Evolutionary conservation across 2,797 vertebrate genomes (phyloP).

Genomic region (Coccyzus lansbergi): DNA sequence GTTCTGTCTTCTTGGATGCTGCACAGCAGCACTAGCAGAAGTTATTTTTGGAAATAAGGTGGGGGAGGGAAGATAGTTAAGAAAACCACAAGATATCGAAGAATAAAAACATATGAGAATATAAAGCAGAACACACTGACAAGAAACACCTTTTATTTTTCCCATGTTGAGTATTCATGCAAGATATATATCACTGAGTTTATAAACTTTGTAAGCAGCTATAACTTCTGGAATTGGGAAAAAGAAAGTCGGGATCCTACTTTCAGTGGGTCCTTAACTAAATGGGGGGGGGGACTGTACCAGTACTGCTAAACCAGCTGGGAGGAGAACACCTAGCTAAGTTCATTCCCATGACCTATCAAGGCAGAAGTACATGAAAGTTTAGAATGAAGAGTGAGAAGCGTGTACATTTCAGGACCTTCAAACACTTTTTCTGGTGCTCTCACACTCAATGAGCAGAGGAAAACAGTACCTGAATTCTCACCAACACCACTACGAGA

Average conservation of each 20-base stretch:
- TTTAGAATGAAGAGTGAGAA: not conserved
- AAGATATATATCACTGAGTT: not conserved
- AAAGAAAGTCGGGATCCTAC: not conserved
- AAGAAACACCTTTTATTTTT: not conserved
- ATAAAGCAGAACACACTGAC: not conserved
- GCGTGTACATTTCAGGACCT: not conserved
- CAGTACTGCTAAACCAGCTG: not conserved
- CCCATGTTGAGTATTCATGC: not conserved
- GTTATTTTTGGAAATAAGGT: constrained; percentile 51
- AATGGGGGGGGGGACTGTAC: not conserved
- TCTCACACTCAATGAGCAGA: not conserved
- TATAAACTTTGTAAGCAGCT: not conserved
- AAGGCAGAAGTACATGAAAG: not conserved
- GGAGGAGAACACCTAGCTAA: not conserved
- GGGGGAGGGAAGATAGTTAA: constrained; percentile 43
- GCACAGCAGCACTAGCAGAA: constrained; percentile 32
- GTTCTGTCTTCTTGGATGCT: constrained; percentile 12
- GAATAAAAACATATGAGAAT: constrained; percentile 9
- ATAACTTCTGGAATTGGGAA: not conserved
- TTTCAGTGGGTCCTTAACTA: not conserved
- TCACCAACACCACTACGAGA: not conserved
- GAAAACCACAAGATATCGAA: constrained; percentile 27
- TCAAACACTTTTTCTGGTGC: not conserved
- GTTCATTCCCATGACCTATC: not conserved
- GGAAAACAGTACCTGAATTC: not conserved